These are phyloP conservation scores for Maconellicoccus hirsutus DNA, from an alignment of 1,140 invertebrate species.

Conservation along the genomic window DNA sequence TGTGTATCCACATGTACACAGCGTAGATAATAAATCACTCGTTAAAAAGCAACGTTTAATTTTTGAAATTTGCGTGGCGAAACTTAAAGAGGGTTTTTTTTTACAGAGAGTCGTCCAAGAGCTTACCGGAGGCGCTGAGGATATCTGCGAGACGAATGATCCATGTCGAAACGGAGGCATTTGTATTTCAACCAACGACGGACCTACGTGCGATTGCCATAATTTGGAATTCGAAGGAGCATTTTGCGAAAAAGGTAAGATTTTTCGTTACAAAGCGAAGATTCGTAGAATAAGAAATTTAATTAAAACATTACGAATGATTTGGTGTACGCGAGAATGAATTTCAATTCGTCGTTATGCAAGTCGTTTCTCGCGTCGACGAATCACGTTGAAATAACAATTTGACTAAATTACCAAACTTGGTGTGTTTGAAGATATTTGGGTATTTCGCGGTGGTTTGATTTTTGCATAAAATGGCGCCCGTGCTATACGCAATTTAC, in stretches of 20 bases:
- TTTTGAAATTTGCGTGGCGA: background rate
- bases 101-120: background rate
- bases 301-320: background rate
- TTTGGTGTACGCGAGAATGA: background rate
- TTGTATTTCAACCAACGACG: conserved; percentile 86
- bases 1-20: background rate
- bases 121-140: conserved; percentile 33
- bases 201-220: conserved; percentile 84
- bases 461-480: no score
- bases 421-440: no score
- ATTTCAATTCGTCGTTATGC: background rate
- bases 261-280: background rate
- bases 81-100: background rate
- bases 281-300: background rate
- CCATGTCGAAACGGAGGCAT: conserved; percentile 87
- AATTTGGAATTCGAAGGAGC: conserved; percentile 81
- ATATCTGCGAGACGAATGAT: conserved; percentile 73
- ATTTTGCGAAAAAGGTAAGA: conserved; percentile 84
- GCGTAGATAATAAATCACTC: background rate
- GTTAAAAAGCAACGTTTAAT: background rate
- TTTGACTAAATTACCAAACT: no score
- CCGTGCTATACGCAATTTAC: no score
- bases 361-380: no score
- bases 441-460: no score
- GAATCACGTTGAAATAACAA: no score